phyloP scores from a whole-genome alignment of 2,797 vertebrate genomes.

The Halcyon chelicuti region DNA sequence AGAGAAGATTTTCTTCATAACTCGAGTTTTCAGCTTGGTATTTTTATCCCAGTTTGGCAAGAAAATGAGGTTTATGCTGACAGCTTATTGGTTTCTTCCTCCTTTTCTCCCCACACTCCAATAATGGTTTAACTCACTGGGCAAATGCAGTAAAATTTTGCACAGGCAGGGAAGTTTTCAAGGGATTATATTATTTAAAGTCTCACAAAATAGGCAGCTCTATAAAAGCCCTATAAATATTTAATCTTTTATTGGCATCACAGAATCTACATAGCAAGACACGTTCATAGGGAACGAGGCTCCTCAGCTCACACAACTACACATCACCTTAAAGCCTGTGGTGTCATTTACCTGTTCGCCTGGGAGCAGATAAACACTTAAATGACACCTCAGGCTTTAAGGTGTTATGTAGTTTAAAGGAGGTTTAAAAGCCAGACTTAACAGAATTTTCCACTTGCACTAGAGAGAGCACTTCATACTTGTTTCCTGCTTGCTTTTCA shows the following conservation, averaged over 20 bases:
- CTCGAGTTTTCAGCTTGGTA: not conserved
- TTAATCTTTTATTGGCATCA: not conserved
- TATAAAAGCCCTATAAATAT: not conserved
- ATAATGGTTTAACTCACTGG: not conserved
- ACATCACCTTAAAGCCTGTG: not conserved
- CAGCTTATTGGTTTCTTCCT: not conserved
- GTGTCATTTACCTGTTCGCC: not conserved
- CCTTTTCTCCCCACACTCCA: not conserved
- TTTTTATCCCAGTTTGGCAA: conserved; percentile 3
- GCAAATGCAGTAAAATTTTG: not conserved
- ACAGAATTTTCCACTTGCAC: not conserved
- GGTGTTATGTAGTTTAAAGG: too few species aligned
- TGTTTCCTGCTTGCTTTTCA: not conserved
- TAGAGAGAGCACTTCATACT: not conserved
- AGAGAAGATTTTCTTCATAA: not conserved
- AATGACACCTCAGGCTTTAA: too few species aligned
- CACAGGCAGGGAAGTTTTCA: not conserved
- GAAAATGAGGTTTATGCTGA: not conserved
- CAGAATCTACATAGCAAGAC: rapidly evolving
- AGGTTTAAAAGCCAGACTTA: not conserved
- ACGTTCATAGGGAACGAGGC: not conserved
- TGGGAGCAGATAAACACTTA: not conserved
- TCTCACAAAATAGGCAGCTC: not conserved
- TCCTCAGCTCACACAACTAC: not conserved
- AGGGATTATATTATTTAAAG: not conserved